A percentile compares a stretch with the other conserved stretches of the same genome.
These are phyloP conservation scores for Cordilura impudica DNA, from an alignment of 2,888 invertebrate species.

Conservation along the genomic window DNA sequence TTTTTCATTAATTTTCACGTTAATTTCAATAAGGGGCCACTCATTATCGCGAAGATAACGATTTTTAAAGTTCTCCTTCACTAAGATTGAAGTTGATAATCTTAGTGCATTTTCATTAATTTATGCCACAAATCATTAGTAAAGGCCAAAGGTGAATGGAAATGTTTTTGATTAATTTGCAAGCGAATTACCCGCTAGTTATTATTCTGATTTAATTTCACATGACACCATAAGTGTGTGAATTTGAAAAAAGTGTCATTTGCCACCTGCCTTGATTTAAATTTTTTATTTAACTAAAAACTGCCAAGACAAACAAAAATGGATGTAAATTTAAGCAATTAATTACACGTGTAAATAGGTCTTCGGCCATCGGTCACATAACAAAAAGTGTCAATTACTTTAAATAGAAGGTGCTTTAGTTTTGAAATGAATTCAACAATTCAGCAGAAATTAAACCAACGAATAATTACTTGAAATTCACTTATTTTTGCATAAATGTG, in stretches of 20 bases:
- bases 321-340: conserved; percentile 11
- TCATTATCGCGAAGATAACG: too few species aligned
- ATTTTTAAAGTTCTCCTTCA: too few species aligned
- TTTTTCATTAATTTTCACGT: too few species aligned
- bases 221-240: conserved; percentile 39
- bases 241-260: conserved; percentile 49
- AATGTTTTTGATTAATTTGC: too few species aligned
- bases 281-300: background rate
- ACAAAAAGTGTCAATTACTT: conserved; percentile 29
- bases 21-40: too few species aligned
- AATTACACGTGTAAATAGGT: conserved; percentile 48
- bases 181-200: too few species aligned
- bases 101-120: too few species aligned
- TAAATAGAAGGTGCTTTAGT: background rate
- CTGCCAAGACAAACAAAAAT: conserved; percentile 15
- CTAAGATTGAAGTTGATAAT: too few species aligned
- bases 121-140: too few species aligned
- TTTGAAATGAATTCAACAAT: background rate
- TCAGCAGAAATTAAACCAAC: conserved; percentile 13
- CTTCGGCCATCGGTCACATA: conserved; percentile 37
- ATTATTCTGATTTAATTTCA: conserved; percentile 6
- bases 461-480: background rate
- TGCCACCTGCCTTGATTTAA: conserved; percentile 19
- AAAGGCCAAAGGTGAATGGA: too few species aligned
- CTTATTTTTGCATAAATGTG: too few species aligned